Base-by-base conservation (phyloP, 2,113 vertebrate genomes). In the Marcusenius ussheri region DNA sequence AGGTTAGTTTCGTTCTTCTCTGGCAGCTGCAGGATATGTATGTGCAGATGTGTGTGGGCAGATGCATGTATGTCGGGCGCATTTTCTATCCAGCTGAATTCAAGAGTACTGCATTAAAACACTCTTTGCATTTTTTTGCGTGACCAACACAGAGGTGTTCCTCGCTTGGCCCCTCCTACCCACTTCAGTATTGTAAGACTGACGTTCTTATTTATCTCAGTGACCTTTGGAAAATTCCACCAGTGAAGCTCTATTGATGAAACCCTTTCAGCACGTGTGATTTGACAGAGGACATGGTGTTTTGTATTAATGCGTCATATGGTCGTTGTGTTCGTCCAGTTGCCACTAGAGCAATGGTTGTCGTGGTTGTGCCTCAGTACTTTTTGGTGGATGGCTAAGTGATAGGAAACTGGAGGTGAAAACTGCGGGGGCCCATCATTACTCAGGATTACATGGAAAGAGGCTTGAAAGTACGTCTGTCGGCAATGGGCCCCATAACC, bases 391-490 rank as follows among this genome's bases (percentile, higher is more conserved):
- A 88, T 92, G 91, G 92, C 90, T 91, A 91, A 91, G 91, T 90
- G 53, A 7, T 70, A 92, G 93, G 93, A 89, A 92, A 91, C 92
- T 93, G 92, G 31, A 93, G 70, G 70, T 39, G 92, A 93, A 91
- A 93, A 93, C 92, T 19, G 15, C 27, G 2, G 93, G 93, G 94
- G 94, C 92, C 93, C 92, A 91, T 93, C 94, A 93, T 96, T 95
- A 95, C 95, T 96, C 94, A 95, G 94, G 91, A 93, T 93, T 92
- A 94, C 92, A 93, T 93, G 93, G 96, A 96, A 96, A 92, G 94
- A 92, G 93, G 92, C 93, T 90, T 94, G 94, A 95, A 94, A 95
- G 92, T 96, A 96, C 94, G 95, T 93, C 93, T 92, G 93, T 92
- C 93, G 91, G 93, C 93, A 94, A 96, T 95, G 95, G 95, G 95